These are phyloP conservation scores for Phoenicopterus ruber DNA, from an alignment of 2,113 vertebrate species.

Conservation along the genomic window DNA sequence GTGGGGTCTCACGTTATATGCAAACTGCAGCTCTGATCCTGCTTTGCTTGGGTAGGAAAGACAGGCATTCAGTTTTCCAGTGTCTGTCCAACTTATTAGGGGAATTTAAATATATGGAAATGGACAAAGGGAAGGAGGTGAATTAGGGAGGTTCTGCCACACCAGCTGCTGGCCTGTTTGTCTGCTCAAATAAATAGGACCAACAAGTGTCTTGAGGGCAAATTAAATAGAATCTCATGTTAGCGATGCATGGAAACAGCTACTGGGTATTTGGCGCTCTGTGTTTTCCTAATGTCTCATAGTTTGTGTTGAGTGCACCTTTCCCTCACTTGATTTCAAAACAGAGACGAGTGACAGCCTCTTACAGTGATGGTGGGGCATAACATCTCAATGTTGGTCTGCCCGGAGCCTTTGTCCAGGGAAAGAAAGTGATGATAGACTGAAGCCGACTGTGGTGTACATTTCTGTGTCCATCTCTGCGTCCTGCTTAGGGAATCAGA, in stretches of 20 bases:
- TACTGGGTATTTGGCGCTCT: not conserved
- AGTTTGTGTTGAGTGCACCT: accelerated
- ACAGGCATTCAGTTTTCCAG: not conserved
- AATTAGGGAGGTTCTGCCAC: not conserved
- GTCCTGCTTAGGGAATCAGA: not conserved
- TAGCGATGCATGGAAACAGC: not conserved
- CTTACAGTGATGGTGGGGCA: not conserved
- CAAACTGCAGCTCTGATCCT: not conserved
- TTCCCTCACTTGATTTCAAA: not conserved
- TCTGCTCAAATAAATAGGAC: not conserved
- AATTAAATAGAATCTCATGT: accelerated
- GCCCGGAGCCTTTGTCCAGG: not conserved
- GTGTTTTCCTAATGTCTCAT: not conserved
- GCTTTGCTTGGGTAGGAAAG: not conserved
- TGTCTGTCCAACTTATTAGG: accelerated
- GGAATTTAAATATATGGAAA: not conserved
- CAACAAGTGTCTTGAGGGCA: not conserved
- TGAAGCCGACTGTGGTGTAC: accelerated
- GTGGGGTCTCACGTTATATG: not conserved
- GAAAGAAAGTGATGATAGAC: not conserved
- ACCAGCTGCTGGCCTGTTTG: not conserved
- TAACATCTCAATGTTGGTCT: not conserved
- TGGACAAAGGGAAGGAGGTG: not conserved
- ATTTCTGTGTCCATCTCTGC: not conserved
- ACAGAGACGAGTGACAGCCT: not conserved